Evolutionary conservation across 2,797 vertebrate genomes (phyloP), one percentile per base, ranked within the genome.

Genomic region (Varecia variegata): DNA sequence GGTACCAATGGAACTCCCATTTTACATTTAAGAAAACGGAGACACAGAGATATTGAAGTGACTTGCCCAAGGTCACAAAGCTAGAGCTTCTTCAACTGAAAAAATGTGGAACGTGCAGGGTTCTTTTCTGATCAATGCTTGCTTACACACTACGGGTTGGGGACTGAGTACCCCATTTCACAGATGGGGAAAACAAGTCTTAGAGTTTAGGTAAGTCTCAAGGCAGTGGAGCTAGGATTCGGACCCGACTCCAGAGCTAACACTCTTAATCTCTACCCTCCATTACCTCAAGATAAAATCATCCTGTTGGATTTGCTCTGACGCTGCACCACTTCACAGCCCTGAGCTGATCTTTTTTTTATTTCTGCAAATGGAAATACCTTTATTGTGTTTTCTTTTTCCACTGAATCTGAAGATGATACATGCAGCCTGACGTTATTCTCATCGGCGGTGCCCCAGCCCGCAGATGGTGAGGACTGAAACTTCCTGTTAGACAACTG

Each of bases 331-430:
- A 27, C 40, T 38, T 52, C 85, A 21, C 3, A 1, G 32, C 20
- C 50, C 83, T 71, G 65, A 23, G 30, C 86, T 35, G 14, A 91
- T 88, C 56, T 58, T 10, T 45, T 95, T 92, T 89, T 60, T 38
- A 65, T 71, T 90, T 89, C 96, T 86, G 84, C 89, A 87, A 92
- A 95, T 83, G 81, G 43, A 86, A 93, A 92, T 79, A 67, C n/a
- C 94, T 92, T 84, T 73, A 77, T 35, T 83, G 83, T 56, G 80
- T 88, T 96, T 95, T 93, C 77, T 83, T 79, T 94, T 73, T 68
- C 87, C 5, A 1, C 70, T 4, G 71, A 77, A 60, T 60, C 83
- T 89, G 50, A 93, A 89, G 89, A 60, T 54, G 92, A 67, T 50
- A 30, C 60, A 21, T 0, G 7, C 87, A 6, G 76, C 92, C 90